A percentile compares a stretch with the other conserved stretches of the same genome.
Conservation (phyloP, 2,888 invertebrate genomes). For the Sinopyrophorus schimmeli region DNA sequence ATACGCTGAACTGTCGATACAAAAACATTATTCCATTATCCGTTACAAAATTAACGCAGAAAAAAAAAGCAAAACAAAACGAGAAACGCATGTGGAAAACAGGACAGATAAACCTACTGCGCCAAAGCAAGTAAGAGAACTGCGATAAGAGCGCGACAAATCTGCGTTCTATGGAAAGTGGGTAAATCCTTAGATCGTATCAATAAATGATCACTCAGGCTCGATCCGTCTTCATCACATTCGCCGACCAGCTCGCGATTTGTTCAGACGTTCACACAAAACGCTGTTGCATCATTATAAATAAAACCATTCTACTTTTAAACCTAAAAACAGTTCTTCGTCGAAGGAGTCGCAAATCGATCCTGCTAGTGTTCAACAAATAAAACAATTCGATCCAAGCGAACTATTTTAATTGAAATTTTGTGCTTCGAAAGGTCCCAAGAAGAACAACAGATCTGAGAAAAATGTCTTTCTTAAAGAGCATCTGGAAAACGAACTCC, state of each 20-base stretch:
- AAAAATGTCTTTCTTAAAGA: constrained; percentile 63
- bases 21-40: no score
- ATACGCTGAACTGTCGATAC: no score
- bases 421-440: background rate
- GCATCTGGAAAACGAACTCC: constrained; percentile 68
- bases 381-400: no score
- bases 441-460: no score
- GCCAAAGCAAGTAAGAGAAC: background rate
- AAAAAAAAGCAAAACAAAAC: background rate
- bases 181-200: constrained; percentile 23
- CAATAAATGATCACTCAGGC: constrained; percentile 25
- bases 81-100: background rate
- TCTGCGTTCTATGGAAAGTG: constrained; percentile 27
- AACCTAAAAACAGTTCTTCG: no score
- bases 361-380: constrained; percentile 1
- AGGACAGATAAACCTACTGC: constrained; percentile 6
- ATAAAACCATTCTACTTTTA: no score
- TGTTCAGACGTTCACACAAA: constrained; percentile 17
- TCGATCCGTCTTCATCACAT: constrained; percentile 25
- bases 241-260: constrained; percentile 19
- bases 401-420: no score
- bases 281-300: constrained; percentile 10
- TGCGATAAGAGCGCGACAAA: constrained; percentile 10
- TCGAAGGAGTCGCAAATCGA: no score
- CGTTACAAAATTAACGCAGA: background rate